phyloP scores from a whole-genome alignment of 2,113 vertebrate genomes.

The Gymnarchus niloticus region DNA sequence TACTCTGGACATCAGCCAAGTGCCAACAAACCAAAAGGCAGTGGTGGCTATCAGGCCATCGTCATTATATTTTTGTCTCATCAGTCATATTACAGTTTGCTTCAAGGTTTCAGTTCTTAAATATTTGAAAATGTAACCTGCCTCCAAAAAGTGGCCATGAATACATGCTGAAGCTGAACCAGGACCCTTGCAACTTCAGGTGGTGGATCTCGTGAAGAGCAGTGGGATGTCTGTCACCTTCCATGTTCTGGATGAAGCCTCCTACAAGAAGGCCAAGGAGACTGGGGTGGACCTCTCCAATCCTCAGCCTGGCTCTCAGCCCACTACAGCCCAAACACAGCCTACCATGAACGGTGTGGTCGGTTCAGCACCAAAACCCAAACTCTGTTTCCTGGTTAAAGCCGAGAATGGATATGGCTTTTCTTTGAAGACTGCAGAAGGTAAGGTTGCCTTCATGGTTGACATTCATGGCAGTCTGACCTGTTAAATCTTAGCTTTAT shows the following conservation, averaged over 20 bases:
- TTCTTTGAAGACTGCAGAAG: constrained; percentile 71
- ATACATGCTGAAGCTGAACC: not conserved
- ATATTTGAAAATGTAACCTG: too few relatives aligned
- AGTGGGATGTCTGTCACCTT: constrained; percentile 70
- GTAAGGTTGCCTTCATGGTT: constrained; percentile 54
- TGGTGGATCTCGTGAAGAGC: constrained; percentile 74
- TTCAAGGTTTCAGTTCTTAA: too few relatives aligned
- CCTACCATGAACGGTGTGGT: constrained; percentile 46
- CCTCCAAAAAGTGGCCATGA: not conserved
- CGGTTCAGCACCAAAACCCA: constrained; percentile 53
- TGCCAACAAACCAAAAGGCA: too few relatives aligned
- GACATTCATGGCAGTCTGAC: not conserved
- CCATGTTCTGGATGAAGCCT: constrained; percentile 71
- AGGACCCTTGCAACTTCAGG: constrained; percentile 53
- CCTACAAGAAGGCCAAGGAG: constrained; percentile 71
- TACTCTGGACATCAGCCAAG: not conserved
- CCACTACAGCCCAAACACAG: constrained; percentile 22
- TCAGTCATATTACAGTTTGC: too few relatives aligned
- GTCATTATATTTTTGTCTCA: too few relatives aligned
- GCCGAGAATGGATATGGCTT: constrained; percentile 71
- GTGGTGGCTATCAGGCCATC: too few relatives aligned
- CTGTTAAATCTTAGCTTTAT: not conserved
- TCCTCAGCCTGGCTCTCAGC: constrained; percentile 8
- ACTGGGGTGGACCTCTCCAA: constrained; percentile 60
- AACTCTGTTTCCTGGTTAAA: constrained; percentile 81